These are phyloP conservation scores for Circaetus gallicus DNA, from an alignment of 2,113 vertebrate genomes.

Conservation along the genomic window DNA sequence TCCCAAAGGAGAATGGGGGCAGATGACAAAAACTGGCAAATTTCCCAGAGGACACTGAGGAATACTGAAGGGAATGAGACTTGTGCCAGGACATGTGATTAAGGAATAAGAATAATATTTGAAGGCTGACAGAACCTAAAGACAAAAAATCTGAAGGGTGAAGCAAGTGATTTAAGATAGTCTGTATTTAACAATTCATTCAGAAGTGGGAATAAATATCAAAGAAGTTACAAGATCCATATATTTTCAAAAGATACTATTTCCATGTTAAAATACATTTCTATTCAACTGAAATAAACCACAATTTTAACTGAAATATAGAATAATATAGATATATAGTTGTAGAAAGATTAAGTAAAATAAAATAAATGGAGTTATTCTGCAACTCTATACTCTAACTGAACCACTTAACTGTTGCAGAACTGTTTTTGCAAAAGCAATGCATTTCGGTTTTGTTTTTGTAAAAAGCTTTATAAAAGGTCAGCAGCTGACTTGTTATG, in stretches of 20 bases:
- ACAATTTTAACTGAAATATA: background rate
- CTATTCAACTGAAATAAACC: background rate
- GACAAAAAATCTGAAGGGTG: background rate
- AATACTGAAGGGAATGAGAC: conserved; percentile 17
- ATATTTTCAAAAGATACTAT: background rate
- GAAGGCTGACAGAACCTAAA: background rate
- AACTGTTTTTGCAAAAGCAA: background rate
- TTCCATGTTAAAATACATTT: background rate
- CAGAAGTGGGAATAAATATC: background rate
- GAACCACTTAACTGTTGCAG: background rate
- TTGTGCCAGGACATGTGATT: conserved; percentile 25
- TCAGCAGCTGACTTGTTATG: background rate
- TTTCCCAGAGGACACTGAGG: conserved; percentile 35
- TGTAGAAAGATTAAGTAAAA: background rate
- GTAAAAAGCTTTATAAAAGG: background rate
- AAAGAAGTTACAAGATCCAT: background rate
- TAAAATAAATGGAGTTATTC: background rate
- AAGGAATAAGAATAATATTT: conserved; percentile 7
- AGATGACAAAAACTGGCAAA: conserved; percentile 57
- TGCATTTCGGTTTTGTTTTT: background rate
- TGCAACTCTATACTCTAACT: background rate
- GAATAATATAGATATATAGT: background rate
- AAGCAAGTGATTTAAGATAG: background rate
- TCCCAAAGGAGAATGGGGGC: conserved; percentile 19
- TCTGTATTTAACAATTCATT: background rate